Base-by-base conservation (phyloP, 2,888 invertebrate species). In the Tachystola acroxantha region DNA sequence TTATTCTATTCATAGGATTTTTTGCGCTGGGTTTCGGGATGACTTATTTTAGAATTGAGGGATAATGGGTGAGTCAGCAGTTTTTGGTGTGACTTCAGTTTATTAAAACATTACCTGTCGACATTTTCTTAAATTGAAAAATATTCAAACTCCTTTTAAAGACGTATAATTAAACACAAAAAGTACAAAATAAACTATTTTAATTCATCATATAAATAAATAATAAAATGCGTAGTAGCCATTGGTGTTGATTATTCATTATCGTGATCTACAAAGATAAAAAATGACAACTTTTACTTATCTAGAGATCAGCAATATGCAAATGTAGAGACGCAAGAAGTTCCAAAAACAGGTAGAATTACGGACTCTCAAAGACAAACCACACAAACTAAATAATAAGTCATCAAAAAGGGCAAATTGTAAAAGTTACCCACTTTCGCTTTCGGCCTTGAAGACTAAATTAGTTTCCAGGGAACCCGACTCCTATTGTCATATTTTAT, bases 401-500 rank as follows among this genome's bases (percentile, higher is more conserved):
- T n/a, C 36, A 45, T 40, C 35, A 43, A 47, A 46, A 56, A 53
- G 40, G 47, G 49, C 46, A 41, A 46, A 48, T 45, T 44, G 43
- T 45, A 46, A 54, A 59, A 57, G 44, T 49, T 46, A n/a, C 16
- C 22, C 34, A 36, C 42, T 50, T 46, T 65, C 46, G 28, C 37
- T 51, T 50, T 46, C 49, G 53, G 39, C 50, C 54, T 57, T 53
- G 45, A 51, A 43, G 46, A 48, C 48, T 50, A 63, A 64, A 67
- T 69, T 64, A 68, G 57, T 63, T 67, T 58, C 45, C 48, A 48
- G 53, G 47, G 56, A 47, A 56, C 51, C 45, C 42, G 43, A 44
- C 42, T 56, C 45, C 53, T 45, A 62, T 60, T 68, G 62, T 69
- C 51, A 46, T 66, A 64, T 51, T 60, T 55, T 53, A 16, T 16